Evolutionary conservation across 2,797 vertebrate genomes (phyloP).

Genomic region (Threskiornis aethiopicus): DNA sequence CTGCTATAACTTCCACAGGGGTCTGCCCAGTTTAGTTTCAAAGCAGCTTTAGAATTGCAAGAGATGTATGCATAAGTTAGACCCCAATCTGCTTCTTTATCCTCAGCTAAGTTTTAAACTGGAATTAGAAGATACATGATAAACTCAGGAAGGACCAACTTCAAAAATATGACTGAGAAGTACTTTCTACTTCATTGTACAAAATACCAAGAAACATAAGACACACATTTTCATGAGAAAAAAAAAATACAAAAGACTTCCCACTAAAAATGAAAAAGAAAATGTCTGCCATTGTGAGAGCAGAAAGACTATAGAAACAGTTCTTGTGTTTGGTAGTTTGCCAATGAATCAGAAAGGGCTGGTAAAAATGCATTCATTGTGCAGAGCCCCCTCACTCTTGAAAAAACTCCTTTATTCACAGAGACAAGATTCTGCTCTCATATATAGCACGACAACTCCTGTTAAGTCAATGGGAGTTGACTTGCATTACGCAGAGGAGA

Average conservation of each 20-base stretch:
- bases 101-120: neutral
- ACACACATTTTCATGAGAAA: constrained; percentile 1
- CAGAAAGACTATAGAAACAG: constrained; percentile 57
- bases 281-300: constrained; percentile 61
- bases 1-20: neutral
- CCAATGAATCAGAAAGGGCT: constrained; percentile 64
- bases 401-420: constrained; percentile 57
- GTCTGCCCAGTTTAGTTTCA: neutral
- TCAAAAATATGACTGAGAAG: constrained; percentile 11
- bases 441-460: neutral
- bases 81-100: neutral
- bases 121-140: neutral
- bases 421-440: constrained; percentile 48
- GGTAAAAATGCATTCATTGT: constrained; percentile 69
- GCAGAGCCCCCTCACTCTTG: constrained; percentile 58
- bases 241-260: constrained; percentile 32
- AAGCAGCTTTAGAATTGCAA: constrained; percentile 21
- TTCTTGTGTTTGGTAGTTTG: constrained; percentile 52
- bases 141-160: neutral
- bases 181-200: neutral
- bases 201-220: neutral
- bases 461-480: constrained; percentile 43
- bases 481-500: neutral
- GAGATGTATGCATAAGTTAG: neutral
- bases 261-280: constrained; percentile 60